phyloP scores from a whole-genome alignment of 2,888 invertebrate genomes.

The Noctua janthina region DNA sequence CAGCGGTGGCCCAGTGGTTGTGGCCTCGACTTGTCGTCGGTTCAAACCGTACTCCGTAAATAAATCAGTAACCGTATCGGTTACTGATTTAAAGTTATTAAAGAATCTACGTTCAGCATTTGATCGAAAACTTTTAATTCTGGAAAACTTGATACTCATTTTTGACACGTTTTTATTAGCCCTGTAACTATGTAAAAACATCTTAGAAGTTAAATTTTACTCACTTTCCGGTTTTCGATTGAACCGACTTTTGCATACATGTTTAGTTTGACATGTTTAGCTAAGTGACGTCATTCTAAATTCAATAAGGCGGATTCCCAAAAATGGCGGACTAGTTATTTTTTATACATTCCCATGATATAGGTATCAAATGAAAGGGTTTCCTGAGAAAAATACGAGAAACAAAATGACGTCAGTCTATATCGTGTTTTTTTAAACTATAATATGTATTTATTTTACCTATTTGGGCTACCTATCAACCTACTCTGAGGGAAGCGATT shows the following conservation, averaged over 20 bases:
- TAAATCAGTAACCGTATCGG: background rate
- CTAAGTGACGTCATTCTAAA: background rate
- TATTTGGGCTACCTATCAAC: background rate
- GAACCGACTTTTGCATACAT: background rate
- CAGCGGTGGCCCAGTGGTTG: too few relatives aligned
- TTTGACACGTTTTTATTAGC: background rate
- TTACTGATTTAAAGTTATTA: background rate
- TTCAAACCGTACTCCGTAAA: too few relatives aligned
- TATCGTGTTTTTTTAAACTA: background rate
- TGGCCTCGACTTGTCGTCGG: too few relatives aligned
- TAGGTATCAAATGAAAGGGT: background rate
- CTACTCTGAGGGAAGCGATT: background rate
- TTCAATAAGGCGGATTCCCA: background rate
- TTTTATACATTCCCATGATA: too few relatives aligned
- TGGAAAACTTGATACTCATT: background rate
- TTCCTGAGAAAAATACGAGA: too few relatives aligned
- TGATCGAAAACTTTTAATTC: background rate
- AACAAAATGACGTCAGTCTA: background rate
- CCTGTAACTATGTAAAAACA: too few relatives aligned
- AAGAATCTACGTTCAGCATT: background rate
- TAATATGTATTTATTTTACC: background rate
- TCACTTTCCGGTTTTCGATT: background rate
- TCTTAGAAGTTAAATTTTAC: too few relatives aligned
- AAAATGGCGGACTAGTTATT: background rate
- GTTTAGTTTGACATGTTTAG: background rate